These are phyloP conservation scores for Rhineura floridana DNA, from an alignment of 2,113 vertebrate genomes.

Conservation along the genomic window DNA sequence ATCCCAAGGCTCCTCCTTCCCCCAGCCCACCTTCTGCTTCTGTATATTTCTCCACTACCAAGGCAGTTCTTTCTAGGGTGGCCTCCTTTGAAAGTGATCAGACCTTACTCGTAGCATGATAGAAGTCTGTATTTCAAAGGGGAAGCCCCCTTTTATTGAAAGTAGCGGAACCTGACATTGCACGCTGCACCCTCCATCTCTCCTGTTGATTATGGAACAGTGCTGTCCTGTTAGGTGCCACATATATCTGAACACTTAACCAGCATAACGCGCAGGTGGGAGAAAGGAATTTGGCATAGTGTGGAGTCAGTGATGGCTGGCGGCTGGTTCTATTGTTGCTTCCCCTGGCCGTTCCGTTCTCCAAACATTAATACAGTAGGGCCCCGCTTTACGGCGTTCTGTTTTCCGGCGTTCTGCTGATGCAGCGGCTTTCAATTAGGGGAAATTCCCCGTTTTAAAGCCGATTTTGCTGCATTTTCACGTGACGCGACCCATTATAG, in stretches of 20 bases:
- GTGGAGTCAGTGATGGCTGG: not conserved
- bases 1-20: too few species aligned
- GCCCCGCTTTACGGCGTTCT: too few species aligned
- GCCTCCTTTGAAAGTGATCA: not conserved
- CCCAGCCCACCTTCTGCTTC: not conserved
- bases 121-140: slow-evolving; percentile 35
- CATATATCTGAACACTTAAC: not conserved
- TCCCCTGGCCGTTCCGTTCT: not conserved
- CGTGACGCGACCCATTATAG: too few species aligned
- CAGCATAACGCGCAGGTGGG: not conserved
- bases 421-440: too few species aligned
- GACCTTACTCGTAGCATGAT: not conserved
- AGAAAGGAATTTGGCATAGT: not conserved
- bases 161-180: slow-evolving; percentile 11
- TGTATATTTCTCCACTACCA: not conserved
- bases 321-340: not conserved
- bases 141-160: slow-evolving; percentile 37
- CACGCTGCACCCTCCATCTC: slow-evolving; percentile 32
- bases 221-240: not conserved
- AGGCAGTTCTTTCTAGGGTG: too few species aligned
- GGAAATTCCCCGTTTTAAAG: too few species aligned
- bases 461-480: too few species aligned
- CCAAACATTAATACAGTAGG: not conserved
- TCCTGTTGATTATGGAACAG: slow-evolving; percentile 17
- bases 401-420: too few species aligned